These are phyloP conservation scores for Crossocerus cetratus DNA, from an alignment of 2,888 invertebrate species.

Conservation along the genomic window DNA sequence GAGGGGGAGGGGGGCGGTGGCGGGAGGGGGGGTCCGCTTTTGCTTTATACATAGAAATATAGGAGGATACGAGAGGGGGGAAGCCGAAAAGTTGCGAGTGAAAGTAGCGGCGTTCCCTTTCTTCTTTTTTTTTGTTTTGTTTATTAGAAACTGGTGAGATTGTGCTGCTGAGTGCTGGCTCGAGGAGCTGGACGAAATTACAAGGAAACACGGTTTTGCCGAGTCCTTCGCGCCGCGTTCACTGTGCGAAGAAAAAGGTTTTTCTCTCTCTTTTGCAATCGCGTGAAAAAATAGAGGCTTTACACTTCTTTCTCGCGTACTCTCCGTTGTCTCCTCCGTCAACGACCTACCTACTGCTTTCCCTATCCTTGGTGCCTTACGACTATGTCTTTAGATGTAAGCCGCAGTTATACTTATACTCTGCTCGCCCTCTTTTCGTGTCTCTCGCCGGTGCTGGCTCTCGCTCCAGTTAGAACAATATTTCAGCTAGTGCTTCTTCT, in stretches of 20 bases:
- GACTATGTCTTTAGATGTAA: neutral
- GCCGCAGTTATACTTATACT: neutral
- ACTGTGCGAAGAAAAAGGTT: slow-evolving; percentile 35
- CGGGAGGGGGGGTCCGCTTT: slow-evolving; percentile 4
- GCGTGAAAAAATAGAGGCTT: slow-evolving; percentile 47
- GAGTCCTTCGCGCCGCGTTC: slow-evolving; percentile 41
- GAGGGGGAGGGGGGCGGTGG: neutral
- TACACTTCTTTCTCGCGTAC: slow-evolving; percentile 3
- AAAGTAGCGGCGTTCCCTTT: slow-evolving; percentile 23
- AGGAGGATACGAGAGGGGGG: slow-evolving; percentile 10
- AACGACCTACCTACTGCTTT: neutral
- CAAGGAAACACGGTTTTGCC: slow-evolving; percentile 54
- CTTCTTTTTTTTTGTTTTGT: too few relatives aligned
- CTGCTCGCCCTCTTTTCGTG: neutral
- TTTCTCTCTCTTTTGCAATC: slow-evolving; percentile 18
- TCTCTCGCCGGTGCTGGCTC: too few relatives aligned
- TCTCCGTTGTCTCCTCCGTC: neutral
- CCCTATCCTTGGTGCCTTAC: neutral
- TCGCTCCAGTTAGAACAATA: too few relatives aligned
- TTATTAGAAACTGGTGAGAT: slow-evolving; percentile 37
- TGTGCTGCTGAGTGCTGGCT: slow-evolving; percentile 40
- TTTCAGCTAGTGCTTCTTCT: neutral
- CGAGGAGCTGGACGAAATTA: slow-evolving; percentile 62
- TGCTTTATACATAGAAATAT: slow-evolving; percentile 14
- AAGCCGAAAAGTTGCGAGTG: slow-evolving; percentile 35